Evolutionary conservation across 2,113 vertebrate species (phyloP), one percentile per base, ranked within the genome.

Genomic region (Aix galericulata): DNA sequence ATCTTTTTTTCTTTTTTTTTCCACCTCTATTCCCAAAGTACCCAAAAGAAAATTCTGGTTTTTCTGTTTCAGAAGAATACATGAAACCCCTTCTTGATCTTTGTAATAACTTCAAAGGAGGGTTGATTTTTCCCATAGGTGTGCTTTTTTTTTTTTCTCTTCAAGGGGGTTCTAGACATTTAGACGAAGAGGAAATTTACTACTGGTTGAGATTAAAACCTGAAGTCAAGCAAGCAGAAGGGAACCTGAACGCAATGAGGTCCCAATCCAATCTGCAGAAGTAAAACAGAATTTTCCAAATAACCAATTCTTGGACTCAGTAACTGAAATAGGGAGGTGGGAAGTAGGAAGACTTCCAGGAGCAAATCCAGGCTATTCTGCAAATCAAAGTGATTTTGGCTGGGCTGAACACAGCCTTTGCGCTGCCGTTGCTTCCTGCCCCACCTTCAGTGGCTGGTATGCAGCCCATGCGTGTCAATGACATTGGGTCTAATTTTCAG

Each of bases 21-120:
- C 8, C 15, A 11, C 9, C 5, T 42, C 17, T 53, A 52, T 42
- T 66, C 16, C 60, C 31, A 17, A 78, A 94, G 23, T 36, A 71
- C 75, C 31, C 26, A 25, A 60, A 88, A 82, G 77, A 96, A 95
- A 79, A 95, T 86, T 96, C 58, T 68, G 60, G 36, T 40, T 81
- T 63, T 48, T 75, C 34, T 78, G 2, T 81, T 84, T 62, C 66
- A 89, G 69, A 79, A 55, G 36, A 66, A 69, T 56, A 68, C 34
- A 58, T 53, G 21, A 53, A 86, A 44, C 1, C 3, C 14, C 9
- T 80, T 58, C 32, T 26, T 8, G 10, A n/a, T 62, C 58, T 83
- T 68, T 1, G 1, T 12, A 55, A 71, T 23, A 6, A 38, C 87
- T 88, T 88, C 79, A 34, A 85, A 64, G 40, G 22, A 79, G 17